phyloP scores from a whole-genome alignment of 2,888 invertebrate genomes.

The Cantharis flavilabris region DNA sequence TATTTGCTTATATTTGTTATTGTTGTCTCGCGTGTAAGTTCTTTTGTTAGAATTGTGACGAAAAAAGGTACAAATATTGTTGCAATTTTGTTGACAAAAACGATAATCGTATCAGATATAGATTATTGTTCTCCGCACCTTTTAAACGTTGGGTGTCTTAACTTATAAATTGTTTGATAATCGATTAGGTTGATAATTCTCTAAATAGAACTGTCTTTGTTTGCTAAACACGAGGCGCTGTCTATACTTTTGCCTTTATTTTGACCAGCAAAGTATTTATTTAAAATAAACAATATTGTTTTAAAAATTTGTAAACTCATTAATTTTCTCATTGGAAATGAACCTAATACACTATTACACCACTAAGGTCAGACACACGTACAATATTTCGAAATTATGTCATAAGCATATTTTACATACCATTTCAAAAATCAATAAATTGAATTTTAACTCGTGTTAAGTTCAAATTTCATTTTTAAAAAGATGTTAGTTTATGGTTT shows the following conservation, averaged over 20 bases:
- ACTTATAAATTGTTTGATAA: not conserved
- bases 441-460: not conserved
- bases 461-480: not conserved
- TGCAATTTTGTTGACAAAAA: not conserved
- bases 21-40: not conserved
- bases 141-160: not conserved
- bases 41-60: not conserved
- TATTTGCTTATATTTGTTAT: not conserved
- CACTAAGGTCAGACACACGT: not conserved
- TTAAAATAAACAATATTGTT: not conserved
- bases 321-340: not conserved
- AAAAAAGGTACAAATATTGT: not conserved
- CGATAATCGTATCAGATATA: not conserved
- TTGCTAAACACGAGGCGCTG: not conserved
- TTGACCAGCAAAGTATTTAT: not conserved
- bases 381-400: not conserved
- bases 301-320: not conserved
- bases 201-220: not conserved
- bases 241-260: not conserved
- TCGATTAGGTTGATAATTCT: not conserved
- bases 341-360: not conserved
- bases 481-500: constrained; percentile 9
- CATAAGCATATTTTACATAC: not conserved
- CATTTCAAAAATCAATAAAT: not conserved
- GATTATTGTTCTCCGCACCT: not conserved